Percentiles rank a stretch among this genome's conserved stretches.
Conservation (phyloP, 2,113 vertebrate species). For the Myodes glareolus region DNA sequence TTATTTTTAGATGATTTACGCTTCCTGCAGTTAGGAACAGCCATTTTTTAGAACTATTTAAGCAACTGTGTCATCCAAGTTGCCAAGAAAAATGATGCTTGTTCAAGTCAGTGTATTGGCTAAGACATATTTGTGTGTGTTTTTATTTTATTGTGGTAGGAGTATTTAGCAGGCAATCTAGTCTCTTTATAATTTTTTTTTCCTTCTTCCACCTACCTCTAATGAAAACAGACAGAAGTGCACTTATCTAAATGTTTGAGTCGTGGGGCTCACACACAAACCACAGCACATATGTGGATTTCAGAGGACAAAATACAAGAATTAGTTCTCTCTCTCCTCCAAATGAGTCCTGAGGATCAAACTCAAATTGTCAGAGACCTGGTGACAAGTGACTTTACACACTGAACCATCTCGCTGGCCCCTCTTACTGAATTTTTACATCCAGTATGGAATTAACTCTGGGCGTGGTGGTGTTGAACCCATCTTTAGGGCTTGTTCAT, state of each 20-base stretch:
- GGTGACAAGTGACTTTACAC: background rate
- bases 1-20: slow-evolving; percentile 65
- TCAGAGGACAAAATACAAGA: background rate
- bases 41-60: slow-evolving; percentile 36
- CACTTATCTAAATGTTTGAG: background rate
- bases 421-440: background rate
- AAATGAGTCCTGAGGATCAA: background rate
- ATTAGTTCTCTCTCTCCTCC: background rate
- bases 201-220: background rate
- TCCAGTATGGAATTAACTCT: background rate
- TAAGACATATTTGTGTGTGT: slow-evolving; percentile 8
- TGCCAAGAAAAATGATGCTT: background rate
- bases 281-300: background rate
- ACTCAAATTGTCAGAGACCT: background rate
- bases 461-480: too few relatives aligned
- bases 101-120: background rate
- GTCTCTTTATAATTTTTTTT: background rate
- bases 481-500: background rate
- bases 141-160: background rate
- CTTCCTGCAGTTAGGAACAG: slow-evolving; percentile 35
- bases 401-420: background rate
- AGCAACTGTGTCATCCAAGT: slow-evolving; percentile 14
- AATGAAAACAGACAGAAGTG: background rate
- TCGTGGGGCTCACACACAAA: background rate
- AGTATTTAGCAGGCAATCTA: background rate